These are phyloP conservation scores for Pyrochroa serraticornis DNA, from an alignment of 2,888 invertebrate species.

Conservation along the genomic window DNA sequence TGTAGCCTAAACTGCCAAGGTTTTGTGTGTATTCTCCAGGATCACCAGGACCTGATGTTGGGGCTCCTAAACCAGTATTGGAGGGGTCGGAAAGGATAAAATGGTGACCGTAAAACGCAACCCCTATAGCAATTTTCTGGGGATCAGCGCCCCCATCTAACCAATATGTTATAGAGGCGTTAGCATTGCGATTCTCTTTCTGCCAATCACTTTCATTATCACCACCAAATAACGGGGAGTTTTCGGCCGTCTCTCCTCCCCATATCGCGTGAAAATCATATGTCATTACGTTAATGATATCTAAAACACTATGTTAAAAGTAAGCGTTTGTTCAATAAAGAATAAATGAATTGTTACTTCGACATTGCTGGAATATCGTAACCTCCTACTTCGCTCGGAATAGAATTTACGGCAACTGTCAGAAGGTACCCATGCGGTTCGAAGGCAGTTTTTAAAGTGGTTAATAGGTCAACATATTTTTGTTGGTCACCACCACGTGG, in stretches of 20 bases:
- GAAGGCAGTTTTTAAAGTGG: slow-evolving; percentile 62
- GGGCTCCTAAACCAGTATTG: slow-evolving; percentile 15
- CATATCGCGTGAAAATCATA: slow-evolving; percentile 24
- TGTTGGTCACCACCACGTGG: slow-evolving; percentile 29
- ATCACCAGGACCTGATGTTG: slow-evolving; percentile 15
- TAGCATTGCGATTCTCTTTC: slow-evolving; percentile 19
- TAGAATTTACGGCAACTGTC: slow-evolving; percentile 65
- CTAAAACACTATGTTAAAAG: slow-evolving; percentile 23
- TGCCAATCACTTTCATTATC: slow-evolving; percentile 31
- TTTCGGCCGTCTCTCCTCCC: slow-evolving; percentile 23
- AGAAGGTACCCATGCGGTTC: slow-evolving; percentile 60
- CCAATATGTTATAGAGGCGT: slow-evolving; percentile 27
- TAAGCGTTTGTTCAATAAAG: background rate
- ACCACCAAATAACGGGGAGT: slow-evolving; percentile 26
- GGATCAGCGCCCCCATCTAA: slow-evolving; percentile 24
- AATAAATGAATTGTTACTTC: slow-evolving; percentile 46
- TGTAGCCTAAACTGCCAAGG: slow-evolving; percentile 25
- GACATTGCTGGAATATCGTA: slow-evolving; percentile 64
- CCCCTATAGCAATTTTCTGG: slow-evolving; percentile 21
- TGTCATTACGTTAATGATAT: slow-evolving; percentile 24
- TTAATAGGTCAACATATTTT: slow-evolving; percentile 50
- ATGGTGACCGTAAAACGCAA: slow-evolving; percentile 25
- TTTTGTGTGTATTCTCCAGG: slow-evolving; percentile 23
- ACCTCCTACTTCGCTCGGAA: slow-evolving; percentile 59
- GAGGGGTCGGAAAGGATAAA: slow-evolving; percentile 16